Evolutionary conservation across 2,888 invertebrate genomes (phyloP), one percentile per base, ranked within the genome.

Genomic region (Criorhina ranunculi): DNA sequence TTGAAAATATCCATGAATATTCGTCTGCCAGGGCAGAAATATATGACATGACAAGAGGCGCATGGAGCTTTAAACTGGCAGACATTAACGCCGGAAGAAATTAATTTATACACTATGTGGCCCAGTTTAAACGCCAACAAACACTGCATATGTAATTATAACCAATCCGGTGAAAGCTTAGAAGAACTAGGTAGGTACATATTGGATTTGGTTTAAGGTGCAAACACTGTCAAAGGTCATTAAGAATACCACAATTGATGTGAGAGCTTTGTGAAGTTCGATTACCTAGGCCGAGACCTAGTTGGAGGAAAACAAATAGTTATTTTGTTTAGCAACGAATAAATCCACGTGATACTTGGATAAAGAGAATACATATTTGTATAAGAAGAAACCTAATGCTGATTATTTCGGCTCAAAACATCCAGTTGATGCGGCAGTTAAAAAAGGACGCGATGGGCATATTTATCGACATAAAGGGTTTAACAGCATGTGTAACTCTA

Each of bases 1-100:
- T 64, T 81, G 33, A 7, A 57, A 31, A 46, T 55, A 40, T 55
- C 7, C 7, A 51, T 33, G 19, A 29, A 17, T 46, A 55, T 49
- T 24, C 24, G n/a, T 53, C 31, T 15, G 24, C 29, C 6, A 1
- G 29, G 31, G 2, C 29, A 49, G 2, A 9, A 29, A 6, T 5
- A 24, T n/a, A 49, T 51, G 51, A 3, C 35, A 7, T 37, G 66
- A 17, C 53, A 51, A n/a, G 33, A 24, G 17, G 46, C n/a, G 9
- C 24, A 66, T 51, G 12, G 19, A 19, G 35, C 33, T 33, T 55
- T 35, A 11, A 35, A 55, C 6, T 19, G 19, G 15, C 9, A 31
- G n/a, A 12, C n/a, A 35, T 37, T 37, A n/a, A n/a, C 12, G 49
- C 49, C 24, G 29, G 12, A 40, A 24, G 9, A n/a, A 24, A 42